Base-by-base conservation (phyloP, 2,113 vertebrate species). In the Acrocephalus kingi region DNA sequence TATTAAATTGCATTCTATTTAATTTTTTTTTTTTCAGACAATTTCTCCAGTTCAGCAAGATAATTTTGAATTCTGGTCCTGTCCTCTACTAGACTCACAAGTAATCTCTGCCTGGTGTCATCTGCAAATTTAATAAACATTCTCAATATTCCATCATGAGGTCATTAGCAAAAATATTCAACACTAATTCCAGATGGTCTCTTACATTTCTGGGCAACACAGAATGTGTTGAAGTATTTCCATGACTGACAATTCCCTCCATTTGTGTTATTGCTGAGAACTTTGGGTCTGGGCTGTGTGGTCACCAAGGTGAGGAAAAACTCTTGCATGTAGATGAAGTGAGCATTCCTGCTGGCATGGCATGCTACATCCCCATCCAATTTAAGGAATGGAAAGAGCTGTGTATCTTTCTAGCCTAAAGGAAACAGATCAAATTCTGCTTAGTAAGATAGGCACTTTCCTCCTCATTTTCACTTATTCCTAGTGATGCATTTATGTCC, bases 111-210 rank as follows among this genome's bases (percentile, higher is more conserved):
- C 87, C 87, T 94, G 45, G 93, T 97, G 89, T 95, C 93, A 92
- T 96, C 93, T 94, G 91, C 67, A 95, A 94, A 96, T 93, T 93
- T 93, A 93, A 94, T 95, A 95, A 95, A 95, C 87, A 94, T 89
- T 91, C 87, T 89, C 89, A 87, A 92, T 93, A 93, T 91, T 89
- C 91, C 88, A 75, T 85, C 84, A 54, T 89, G 84, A 95, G 89
- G 95, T 97, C 89, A 96, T 97, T 91, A 95, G 62, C 71, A 87
- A 94, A 97, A 95, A 83, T 95, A 95, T 94, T 96, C 94, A 89
- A 91, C 95, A 73, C 84, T 91, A 93, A 95, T 96, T 96, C 96
- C 96, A 97, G 96, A 95, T 97, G 95, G 96, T 96, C 48, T 92
- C 49, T 94, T 94, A 96, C 91, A 97, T 96, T 94, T 96, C 95